Conservation (phyloP, 1,140 invertebrate genomes). For the Halesus radiatus region DNA sequence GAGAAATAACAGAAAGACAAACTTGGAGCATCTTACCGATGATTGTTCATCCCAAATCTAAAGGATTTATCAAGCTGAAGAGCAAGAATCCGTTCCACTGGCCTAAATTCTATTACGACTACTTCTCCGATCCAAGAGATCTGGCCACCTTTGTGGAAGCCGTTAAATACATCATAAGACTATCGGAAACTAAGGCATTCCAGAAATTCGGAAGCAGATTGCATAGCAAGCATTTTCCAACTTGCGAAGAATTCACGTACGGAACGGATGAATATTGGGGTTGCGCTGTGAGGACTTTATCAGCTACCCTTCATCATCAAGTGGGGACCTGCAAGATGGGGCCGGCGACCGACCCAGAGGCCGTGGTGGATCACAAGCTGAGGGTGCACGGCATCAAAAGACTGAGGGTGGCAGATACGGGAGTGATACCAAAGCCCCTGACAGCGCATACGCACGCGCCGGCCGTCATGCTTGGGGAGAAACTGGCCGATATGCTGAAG, state of each 20-base stretch:
- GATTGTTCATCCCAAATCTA: constrained; percentile 80
- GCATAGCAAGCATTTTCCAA: constrained; percentile 65
- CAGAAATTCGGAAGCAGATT: constrained; percentile 64
- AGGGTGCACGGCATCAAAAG: constrained; percentile 66
- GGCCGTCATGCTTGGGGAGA: constrained; percentile 72
- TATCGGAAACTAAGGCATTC: constrained; percentile 59
- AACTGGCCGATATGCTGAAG: constrained; percentile 69
- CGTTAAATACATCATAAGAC: constrained; percentile 61
- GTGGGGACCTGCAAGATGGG: constrained; percentile 78
- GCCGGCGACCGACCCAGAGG: constrained; percentile 65
- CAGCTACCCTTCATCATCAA: constrained; percentile 69
- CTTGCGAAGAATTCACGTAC: constrained; percentile 64
- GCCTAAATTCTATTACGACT: constrained; percentile 55
- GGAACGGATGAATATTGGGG: constrained; percentile 70
- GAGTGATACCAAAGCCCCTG: constrained; percentile 62
- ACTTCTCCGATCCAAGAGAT: constrained; percentile 59
- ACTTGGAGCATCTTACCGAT: constrained; percentile 61
- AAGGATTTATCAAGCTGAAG: constrained; percentile 77
- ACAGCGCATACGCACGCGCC: constrained; percentile 65
- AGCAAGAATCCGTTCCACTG: constrained; percentile 81
- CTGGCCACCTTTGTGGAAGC: constrained; percentile 63
- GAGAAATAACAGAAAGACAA: constrained; percentile 66
- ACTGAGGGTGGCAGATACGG: constrained; percentile 65
- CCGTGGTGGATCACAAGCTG: constrained; percentile 74
- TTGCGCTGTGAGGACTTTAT: constrained; percentile 65